Conservation (phyloP, 2,113 vertebrate species). For the Muscicapa adusta region DNA sequence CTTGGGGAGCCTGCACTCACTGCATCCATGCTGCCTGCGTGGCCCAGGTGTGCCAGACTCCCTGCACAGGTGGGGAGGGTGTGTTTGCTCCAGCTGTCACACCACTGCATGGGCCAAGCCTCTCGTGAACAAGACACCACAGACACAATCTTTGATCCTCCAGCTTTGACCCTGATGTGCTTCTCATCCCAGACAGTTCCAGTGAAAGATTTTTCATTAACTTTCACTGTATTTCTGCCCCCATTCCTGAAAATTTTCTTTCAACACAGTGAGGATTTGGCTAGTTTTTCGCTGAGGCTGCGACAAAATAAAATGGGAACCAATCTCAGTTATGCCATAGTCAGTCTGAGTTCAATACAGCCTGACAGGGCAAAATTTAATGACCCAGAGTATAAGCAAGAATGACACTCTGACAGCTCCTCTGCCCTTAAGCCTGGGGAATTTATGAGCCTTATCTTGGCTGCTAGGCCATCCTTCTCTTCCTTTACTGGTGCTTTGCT, state of each 20-base stretch:
- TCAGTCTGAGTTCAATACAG: neutral
- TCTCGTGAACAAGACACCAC: neutral
- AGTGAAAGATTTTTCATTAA: neutral
- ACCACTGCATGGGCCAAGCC: rapidly evolving
- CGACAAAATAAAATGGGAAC: neutral
- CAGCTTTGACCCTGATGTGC: rapidly evolving
- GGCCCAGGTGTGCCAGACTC: rapidly evolving
- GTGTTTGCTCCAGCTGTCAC: rapidly evolving
- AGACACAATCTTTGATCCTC: neutral
- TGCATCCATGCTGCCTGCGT: rapidly evolving
- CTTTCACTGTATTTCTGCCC: neutral
- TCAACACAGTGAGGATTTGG: rapidly evolving
- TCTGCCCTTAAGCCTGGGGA: neutral
- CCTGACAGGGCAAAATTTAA: neutral
- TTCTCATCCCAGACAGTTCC: neutral
- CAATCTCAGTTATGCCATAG: no score
- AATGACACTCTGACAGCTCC: neutral
- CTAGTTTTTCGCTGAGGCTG: neutral
- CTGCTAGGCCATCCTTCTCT: neutral
- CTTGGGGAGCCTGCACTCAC: neutral
- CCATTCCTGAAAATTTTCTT: neutral
- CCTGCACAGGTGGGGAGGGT: rapidly evolving
- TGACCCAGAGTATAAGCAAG: rapidly evolving
- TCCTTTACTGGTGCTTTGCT: conserved; percentile 19
- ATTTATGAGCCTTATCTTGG: conserved; percentile 32